These are phyloP conservation scores for Circaetus gallicus DNA, from an alignment of 2,113 vertebrate species.

Conservation along the genomic window DNA sequence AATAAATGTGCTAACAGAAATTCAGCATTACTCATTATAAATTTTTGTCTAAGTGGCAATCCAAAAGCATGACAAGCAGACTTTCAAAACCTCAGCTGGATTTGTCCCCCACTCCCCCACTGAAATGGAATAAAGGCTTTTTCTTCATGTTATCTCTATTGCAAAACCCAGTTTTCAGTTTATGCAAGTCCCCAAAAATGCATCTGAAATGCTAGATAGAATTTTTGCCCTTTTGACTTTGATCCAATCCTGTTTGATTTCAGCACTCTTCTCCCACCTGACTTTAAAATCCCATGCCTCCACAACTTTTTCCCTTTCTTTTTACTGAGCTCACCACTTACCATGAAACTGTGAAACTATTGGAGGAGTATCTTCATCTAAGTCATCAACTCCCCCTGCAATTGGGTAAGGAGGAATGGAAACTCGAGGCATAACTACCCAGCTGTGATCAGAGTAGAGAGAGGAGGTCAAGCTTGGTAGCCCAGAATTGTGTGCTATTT, in stretches of 20 bases:
- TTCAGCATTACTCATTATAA: not conserved
- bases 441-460: conserved; percentile 97
- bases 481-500: conserved; percentile 93
- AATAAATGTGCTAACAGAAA: not conserved
- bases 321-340: conserved; percentile 62
- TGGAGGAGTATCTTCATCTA: conserved; percentile 96
- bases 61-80: not conserved
- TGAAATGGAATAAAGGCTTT: not conserved
- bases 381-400: conserved; percentile 93
- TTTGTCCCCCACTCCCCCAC: not conserved
- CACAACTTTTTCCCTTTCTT: not conserved
- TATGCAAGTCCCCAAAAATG: not conserved
- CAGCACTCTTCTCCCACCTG: not conserved
- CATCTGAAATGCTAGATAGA: not conserved
- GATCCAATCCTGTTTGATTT: not conserved
- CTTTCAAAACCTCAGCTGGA: not conserved
- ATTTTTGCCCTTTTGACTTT: not conserved
- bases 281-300: not conserved
- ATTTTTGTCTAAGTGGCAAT: not conserved
- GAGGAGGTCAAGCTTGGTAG: conserved; percentile 92
- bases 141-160: not conserved
- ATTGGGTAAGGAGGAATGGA: conserved; percentile 96
- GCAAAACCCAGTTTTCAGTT: not conserved
- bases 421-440: conserved; percentile 97
- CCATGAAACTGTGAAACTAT: conserved; percentile 92